These are phyloP conservation scores for Euleptes europaea DNA, from an alignment of 2,113 vertebrate genomes.

Conservation along the genomic window DNA sequence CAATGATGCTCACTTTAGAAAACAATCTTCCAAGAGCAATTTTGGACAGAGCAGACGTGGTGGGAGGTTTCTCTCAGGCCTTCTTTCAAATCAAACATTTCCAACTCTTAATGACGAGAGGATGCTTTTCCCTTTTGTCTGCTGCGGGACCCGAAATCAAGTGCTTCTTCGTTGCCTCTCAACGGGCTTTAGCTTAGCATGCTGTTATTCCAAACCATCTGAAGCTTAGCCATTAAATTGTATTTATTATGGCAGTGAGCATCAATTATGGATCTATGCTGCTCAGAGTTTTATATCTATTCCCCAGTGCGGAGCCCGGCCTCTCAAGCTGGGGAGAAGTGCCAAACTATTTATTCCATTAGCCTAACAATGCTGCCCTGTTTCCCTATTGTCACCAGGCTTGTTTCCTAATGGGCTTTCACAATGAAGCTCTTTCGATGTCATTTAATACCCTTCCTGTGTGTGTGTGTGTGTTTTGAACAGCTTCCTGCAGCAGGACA, in stretches of 20 bases:
- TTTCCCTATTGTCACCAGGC: background rate
- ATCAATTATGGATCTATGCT: constrained; percentile 28
- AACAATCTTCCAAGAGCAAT: background rate
- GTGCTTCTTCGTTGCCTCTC: constrained; percentile 22
- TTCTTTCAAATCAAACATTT: background rate
- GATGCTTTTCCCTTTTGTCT: background rate
- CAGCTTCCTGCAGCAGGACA: background rate
- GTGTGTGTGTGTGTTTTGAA: background rate
- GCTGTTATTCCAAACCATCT: constrained; percentile 13
- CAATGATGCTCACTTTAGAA: background rate
- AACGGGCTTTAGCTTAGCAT: background rate
- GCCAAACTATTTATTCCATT: background rate
- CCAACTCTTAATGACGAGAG: background rate
- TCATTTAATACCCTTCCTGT: background rate
- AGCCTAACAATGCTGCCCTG: background rate
- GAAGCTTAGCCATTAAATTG: constrained; percentile 22
- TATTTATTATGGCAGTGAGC: constrained; percentile 35
- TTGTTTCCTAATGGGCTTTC: background rate
- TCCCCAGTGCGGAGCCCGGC: background rate
- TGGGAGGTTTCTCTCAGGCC: background rate
- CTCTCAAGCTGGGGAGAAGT: background rate
- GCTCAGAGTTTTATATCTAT: constrained; percentile 15
- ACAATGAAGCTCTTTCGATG: background rate
- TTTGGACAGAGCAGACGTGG: background rate
- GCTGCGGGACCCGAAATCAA: background rate